These are phyloP conservation scores for Lithobates sylvaticus DNA, from an alignment of 2,797 vertebrate genomes.

Conservation along the genomic window DNA sequence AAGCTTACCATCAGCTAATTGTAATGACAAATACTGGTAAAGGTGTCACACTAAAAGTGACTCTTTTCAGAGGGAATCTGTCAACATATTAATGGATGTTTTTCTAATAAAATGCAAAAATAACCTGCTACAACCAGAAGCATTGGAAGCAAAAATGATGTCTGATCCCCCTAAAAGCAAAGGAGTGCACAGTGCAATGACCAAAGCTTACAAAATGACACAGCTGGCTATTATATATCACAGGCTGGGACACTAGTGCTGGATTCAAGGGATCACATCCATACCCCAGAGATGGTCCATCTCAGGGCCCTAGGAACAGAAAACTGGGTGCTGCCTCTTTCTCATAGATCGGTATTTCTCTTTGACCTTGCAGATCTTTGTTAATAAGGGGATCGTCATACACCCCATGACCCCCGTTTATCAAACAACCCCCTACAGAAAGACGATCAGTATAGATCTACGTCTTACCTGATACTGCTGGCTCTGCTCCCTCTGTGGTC, in stretches of 20 bases:
- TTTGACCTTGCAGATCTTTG: not conserved
- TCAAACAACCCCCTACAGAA: not conserved
- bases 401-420: not conserved
- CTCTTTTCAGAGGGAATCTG: too few species aligned
- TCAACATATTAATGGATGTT: too few species aligned
- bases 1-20: not conserved
- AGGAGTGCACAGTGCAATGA: too few species aligned
- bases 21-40: too few species aligned
- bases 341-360: not conserved
- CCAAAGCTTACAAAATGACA: too few species aligned
- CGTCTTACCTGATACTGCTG: slow-evolving; percentile 46
- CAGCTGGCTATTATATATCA: not conserved
- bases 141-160: not conserved
- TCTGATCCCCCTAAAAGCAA: too few species aligned
- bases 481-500: slow-evolving; percentile 40
- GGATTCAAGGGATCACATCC: not conserved
- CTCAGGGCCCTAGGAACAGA: not conserved
- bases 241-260: too few species aligned
- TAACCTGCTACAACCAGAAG: not conserved
- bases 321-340: not conserved
- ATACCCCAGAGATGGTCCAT: not conserved
- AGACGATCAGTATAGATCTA: not conserved
- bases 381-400: not conserved
- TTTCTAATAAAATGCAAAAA: not conserved
- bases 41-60: too few species aligned